Evolutionary conservation across 2,113 vertebrate species (phyloP), one percentile per base, ranked within the genome.

Genomic region (Amblyornis subalaris): DNA sequence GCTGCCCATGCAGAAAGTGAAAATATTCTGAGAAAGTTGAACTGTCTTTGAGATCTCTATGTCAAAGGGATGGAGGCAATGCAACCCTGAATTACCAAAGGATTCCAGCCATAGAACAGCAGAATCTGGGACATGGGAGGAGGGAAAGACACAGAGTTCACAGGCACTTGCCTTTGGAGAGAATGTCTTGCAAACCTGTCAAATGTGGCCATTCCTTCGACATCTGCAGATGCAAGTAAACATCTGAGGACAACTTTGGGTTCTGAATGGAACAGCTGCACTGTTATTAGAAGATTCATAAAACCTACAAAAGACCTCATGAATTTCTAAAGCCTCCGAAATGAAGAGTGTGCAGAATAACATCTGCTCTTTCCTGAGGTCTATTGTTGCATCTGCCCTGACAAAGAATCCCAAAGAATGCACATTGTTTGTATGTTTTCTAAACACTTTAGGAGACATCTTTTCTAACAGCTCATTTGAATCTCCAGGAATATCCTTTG

Each of bases 321-420:
- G 94, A 96, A 96, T 97, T 96, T 97, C 93, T 92, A 94, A 96
- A 97, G 70, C 45, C 57, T 94, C 62, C 74, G 86, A 95, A 96
- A 80, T 85, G 90, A 93, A 65, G 70, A 95, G 69, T 61, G 88
- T 96, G 90, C 94, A 89, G 91, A 95, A 78, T 90, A 94, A 95
- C 95, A 97, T 96, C 95, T 97, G 95, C 87, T 96, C 60, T 91
- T 96, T 95, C 82, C 93, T 85, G 50, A 75, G 60, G 55, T 83
- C 93, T 80, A 72, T 88, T 96, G 93, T 96, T 95, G 79, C 85
- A 88, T 96, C 93, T 91, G 85, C 51, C 93, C 53, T 74, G 55
- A 91, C 82, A 96, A 93, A 95, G 90, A 55, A 36, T 61, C 64
- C 82, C 60, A 11, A 51, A 94, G 94, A 96, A 94, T 95, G 85